Conservation (phyloP, 2,797 vertebrate species). For the Alectoris magna region DNA sequence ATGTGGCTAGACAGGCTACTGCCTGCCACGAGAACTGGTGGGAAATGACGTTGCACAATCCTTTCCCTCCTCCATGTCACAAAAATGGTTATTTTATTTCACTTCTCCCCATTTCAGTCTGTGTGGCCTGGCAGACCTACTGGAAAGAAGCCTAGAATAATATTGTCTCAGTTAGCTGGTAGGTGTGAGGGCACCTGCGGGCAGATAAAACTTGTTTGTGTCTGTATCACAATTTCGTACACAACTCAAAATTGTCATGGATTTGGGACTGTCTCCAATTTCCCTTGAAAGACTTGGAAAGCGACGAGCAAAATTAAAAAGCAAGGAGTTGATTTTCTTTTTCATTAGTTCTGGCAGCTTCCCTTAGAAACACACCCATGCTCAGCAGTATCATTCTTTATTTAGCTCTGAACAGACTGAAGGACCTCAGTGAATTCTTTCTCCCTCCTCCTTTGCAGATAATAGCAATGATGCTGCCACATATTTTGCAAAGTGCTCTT, state of each 20-base stretch:
- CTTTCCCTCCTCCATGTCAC: neutral
- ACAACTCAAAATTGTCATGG: neutral
- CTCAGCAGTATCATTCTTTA: conserved; percentile 69
- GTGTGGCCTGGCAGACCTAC: conserved; percentile 55
- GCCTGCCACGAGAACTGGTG: neutral
- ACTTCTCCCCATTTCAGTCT: conserved; percentile 42
- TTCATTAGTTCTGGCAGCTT: conserved; percentile 71
- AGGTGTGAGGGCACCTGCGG: conserved; percentile 65
- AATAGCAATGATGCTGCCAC: conserved; percentile 19
- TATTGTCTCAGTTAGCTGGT: conserved; percentile 51
- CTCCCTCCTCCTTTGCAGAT: conserved; percentile 55
- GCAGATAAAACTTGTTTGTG: conserved; percentile 42
- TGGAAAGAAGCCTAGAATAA: conserved; percentile 60
- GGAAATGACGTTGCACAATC: conserved; percentile 12
- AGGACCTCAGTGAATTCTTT: conserved; percentile 33
- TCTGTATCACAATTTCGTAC: conserved; percentile 4
- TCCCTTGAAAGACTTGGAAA: neutral
- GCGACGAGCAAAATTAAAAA: conserved; percentile 45
- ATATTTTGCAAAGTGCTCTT: conserved; percentile 59
- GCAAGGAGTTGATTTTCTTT: neutral
- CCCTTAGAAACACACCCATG: conserved; percentile 60
- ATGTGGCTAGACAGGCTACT: neutral
- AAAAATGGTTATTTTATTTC: conserved; percentile 46
- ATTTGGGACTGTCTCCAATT: conserved; percentile 35
- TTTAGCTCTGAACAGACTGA: conserved; percentile 67